phyloP scores from a whole-genome alignment of 2,113 vertebrate genomes.

The Crotalus horridus region DNA sequence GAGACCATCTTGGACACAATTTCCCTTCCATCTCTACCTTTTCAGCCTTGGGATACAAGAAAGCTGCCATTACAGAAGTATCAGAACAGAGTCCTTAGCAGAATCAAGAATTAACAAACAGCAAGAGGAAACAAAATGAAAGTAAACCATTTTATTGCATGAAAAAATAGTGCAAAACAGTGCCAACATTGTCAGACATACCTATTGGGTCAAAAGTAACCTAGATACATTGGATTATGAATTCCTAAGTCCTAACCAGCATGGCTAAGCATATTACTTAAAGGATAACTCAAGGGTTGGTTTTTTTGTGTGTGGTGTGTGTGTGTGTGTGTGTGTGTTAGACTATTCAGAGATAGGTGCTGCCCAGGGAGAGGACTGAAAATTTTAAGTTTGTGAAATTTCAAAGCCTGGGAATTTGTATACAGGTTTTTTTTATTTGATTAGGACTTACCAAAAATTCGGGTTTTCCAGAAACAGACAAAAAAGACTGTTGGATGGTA shows the following conservation, averaged over 20 bases:
- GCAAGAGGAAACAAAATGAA: background rate
- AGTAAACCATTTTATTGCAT: background rate
- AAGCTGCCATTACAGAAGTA: background rate
- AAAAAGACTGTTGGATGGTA: background rate
- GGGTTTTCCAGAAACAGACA: background rate
- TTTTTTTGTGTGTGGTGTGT: too few relatives aligned
- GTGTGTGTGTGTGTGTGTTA: background rate
- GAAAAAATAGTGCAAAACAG: background rate
- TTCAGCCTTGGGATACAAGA: background rate
- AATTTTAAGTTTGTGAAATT: background rate
- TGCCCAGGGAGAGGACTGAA: background rate
- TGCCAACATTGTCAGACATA: background rate
- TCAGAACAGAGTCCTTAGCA: background rate
- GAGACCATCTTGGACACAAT: background rate
- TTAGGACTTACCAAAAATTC: background rate
- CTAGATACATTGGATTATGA: background rate
- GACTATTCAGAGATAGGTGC: background rate
- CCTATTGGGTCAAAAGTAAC: background rate
- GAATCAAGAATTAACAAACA: background rate
- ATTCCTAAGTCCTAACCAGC: background rate
- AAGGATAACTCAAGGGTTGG: background rate
- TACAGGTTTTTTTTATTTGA: background rate
- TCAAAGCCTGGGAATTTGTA: background rate
- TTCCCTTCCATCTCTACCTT: background rate
- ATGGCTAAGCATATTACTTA: background rate